Percentiles rank a stretch among this genome's conserved stretches.
Conservation (phyloP, 2,888 invertebrate genomes). For the Oxyteleia sp. region DNA sequence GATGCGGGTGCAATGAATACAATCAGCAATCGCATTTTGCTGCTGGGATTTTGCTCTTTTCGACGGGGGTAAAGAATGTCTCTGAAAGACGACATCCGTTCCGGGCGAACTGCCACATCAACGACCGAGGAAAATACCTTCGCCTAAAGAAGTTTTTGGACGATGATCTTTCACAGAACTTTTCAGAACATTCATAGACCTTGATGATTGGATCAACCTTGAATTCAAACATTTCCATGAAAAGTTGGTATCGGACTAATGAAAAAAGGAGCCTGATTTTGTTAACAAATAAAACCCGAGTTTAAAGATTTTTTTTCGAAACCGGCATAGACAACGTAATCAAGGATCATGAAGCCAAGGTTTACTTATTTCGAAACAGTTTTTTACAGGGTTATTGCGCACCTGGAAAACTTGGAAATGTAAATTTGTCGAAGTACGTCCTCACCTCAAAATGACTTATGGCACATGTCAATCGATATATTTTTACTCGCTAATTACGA, state of each 20-base stretch:
- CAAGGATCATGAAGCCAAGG: no score
- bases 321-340: background rate
- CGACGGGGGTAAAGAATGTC: slow-evolving; percentile 37
- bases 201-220: slow-evolving; percentile 42
- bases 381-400: no score
- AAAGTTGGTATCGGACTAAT: slow-evolving; percentile 18
- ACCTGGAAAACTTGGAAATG: no score
- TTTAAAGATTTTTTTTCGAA: background rate
- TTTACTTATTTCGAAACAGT: no score
- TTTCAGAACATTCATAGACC: slow-evolving; percentile 54
- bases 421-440: no score
- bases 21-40: slow-evolving; percentile 53
- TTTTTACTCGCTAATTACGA: no score
- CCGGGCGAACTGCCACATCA: slow-evolving; percentile 59
- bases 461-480: no score
- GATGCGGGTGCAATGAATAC: slow-evolving; percentile 48
- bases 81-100: slow-evolving; percentile 60
- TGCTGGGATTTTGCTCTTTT: slow-evolving; percentile 51
- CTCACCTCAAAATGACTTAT: no score
- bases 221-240: slow-evolving; percentile 29
- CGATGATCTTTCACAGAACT: slow-evolving; percentile 52
- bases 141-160: slow-evolving; percentile 52
- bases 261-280: background rate
- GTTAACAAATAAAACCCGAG: background rate
- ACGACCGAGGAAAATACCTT: slow-evolving; percentile 50